Percentiles rank a stretch among this genome's conserved stretches.
These are phyloP conservation scores for Leptinotarsa texana DNA, from an alignment of 1,140 invertebrate genomes.

Conservation along the genomic window DNA sequence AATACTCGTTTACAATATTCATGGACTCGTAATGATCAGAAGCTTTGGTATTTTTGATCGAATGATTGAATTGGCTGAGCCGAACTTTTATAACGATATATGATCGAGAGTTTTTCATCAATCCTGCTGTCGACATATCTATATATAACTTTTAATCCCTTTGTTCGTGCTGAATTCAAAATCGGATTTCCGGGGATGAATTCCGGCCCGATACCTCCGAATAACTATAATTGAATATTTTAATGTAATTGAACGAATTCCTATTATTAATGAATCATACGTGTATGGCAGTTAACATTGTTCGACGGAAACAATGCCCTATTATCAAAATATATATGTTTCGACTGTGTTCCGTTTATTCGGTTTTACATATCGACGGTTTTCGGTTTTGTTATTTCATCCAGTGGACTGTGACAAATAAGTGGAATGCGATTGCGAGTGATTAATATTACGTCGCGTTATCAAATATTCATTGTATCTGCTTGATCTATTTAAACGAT, in stretches of 20 bases:
- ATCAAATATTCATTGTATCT: too few species aligned
- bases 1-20: too few species aligned
- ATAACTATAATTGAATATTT: constrained; percentile 9
- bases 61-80: not conserved
- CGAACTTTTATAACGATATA: not conserved
- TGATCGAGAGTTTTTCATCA: not conserved
- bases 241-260: constrained; percentile 3
- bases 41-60: too few species aligned
- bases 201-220: constrained; percentile 2
- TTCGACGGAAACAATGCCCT: not conserved
- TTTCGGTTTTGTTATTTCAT: not conserved
- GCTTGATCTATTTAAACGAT: too few species aligned
- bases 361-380: not conserved
- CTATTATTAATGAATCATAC: constrained; percentile 1
- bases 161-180: not conserved
- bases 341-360: not conserved
- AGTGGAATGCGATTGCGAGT: not conserved
- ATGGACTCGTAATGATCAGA: too few species aligned
- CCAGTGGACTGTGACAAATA: not conserved
- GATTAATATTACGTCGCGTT: not conserved
- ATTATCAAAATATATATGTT: constrained; percentile 1
- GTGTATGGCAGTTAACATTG: constrained; percentile 5
- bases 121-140: not conserved
- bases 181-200: not conserved
- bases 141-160: constrained; percentile 3